A percentile compares a stretch with the other conserved stretches of the same genome.
Evolutionary conservation across 2,113 vertebrate genomes (phyloP).

Genomic region (Anthoscopus minutus): DNA sequence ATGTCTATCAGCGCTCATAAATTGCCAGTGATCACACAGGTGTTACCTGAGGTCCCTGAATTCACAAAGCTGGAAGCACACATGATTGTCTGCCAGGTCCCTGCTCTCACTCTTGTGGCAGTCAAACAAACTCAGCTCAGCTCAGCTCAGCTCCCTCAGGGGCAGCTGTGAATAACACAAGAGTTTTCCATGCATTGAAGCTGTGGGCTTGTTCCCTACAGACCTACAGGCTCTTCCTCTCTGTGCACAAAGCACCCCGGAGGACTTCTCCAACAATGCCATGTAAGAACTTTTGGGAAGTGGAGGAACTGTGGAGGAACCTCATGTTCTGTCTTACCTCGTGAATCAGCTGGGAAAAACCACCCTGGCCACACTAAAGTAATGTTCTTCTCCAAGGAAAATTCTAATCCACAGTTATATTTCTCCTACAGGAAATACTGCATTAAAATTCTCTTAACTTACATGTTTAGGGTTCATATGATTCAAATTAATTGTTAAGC

Average conservation of each 20-base stretch:
- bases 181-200: neutral
- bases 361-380: neutral
- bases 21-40: neutral
- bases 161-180: neutral
- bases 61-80: neutral
- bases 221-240: rapidly evolving
- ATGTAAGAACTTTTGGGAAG: neutral
- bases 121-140: neutral
- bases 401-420: neutral
- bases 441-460: neutral
- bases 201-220: neutral
- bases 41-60: neutral
- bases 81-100: neutral
- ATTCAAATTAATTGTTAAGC: neutral
- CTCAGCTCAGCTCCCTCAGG: neutral
- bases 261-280: neutral
- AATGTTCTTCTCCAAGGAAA: neutral
- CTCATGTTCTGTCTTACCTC: neutral
- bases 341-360: neutral
- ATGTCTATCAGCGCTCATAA: neutral
- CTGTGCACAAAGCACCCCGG: neutral
- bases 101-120: neutral
- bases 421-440: neutral
- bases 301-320: neutral
- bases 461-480: neutral